Evolutionary conservation across 2,797 vertebrate genomes (phyloP), one percentile per base, ranked within the genome.

Genomic region (Myotis daubentonii): DNA sequence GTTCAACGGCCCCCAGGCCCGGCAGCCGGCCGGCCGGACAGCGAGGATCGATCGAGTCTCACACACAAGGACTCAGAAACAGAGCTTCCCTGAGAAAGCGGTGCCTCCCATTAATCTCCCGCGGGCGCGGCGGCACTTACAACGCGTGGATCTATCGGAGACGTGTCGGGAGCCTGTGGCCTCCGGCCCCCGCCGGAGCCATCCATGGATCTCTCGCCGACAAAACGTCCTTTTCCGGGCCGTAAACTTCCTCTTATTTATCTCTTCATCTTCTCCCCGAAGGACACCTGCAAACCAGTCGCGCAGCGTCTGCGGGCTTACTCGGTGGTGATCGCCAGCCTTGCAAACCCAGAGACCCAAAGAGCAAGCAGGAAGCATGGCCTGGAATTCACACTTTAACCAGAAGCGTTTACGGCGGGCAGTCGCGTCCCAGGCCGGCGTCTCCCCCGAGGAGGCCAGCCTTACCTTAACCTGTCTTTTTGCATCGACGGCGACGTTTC

Each of bases 111-210:
- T 94, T 98, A 82, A 93, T 94, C 96, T 41, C 78, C 86, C 57
- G 49, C 68, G 91, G 30, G 80, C 94, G 15, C 20, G 30, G 57
- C 89, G 25, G 38, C 91, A 95, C 89, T 76, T 91, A 79, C 41
- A 93, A 87, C 8, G 0, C 86, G 95, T 89, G 90, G 94, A 97
- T 97, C 95, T 81, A 91, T 19, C 79, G 38, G 82, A 92, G 36
- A 94, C 11, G 68, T 62, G 93, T 95, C 53, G 57, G 51, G 96
- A 96, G 96, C 57, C 71, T 89, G 30, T 20, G 70, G 74, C 78
- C 91, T 93, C 41, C 41, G 10, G 41, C 41, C 9, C 2, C 41
- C 41, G 41, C 41, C 10, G 2, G 41, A 44, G 41, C 9, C 41
- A 44, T 44, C 2, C 41, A 44, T 44, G 0, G 41, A 44, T 44